Conservation (phyloP, 2,797 vertebrate species). For the Lycodopsis pacificus region DNA sequence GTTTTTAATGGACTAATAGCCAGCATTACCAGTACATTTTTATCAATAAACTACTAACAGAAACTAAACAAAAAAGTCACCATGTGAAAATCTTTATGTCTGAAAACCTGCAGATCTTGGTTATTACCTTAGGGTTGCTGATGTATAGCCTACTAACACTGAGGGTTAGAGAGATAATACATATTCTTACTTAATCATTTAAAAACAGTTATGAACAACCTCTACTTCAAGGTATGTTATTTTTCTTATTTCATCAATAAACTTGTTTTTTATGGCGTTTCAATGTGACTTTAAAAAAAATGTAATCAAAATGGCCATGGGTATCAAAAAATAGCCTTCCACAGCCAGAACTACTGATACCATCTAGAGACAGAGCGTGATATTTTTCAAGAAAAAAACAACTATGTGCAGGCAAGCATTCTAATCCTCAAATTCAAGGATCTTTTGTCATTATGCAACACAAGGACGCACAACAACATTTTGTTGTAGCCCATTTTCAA, state of each 20-base stretch:
- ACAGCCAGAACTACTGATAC: background rate
- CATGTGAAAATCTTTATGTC: slow-evolving; percentile 20
- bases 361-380: background rate
- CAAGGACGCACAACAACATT: background rate
- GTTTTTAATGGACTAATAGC: slow-evolving; percentile 34
- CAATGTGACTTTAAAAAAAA: background rate
- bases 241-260: slow-evolving; percentile 42
- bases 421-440: background rate
- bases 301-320: too few species aligned
- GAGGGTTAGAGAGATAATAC: slow-evolving; percentile 27
- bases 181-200: slow-evolving; percentile 8
- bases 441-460: background rate
- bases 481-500: background rate
- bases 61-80: slow-evolving; percentile 12
- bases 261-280: slow-evolving; percentile 30
- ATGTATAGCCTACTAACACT: slow-evolving; percentile 56
- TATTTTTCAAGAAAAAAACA: background rate
- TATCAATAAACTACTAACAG: slow-evolving; percentile 35
- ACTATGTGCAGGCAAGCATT: too few species aligned
- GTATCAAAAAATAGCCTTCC: background rate
- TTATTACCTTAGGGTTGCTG: slow-evolving; percentile 16
- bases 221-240: slow-evolving; percentile 2
- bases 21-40: slow-evolving; percentile 17
- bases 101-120: slow-evolving; percentile 19
- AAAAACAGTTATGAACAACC: slow-evolving; percentile 15